Conservation (phyloP, 2,113 vertebrate species). For the Notarius quadriscutis region DNA sequence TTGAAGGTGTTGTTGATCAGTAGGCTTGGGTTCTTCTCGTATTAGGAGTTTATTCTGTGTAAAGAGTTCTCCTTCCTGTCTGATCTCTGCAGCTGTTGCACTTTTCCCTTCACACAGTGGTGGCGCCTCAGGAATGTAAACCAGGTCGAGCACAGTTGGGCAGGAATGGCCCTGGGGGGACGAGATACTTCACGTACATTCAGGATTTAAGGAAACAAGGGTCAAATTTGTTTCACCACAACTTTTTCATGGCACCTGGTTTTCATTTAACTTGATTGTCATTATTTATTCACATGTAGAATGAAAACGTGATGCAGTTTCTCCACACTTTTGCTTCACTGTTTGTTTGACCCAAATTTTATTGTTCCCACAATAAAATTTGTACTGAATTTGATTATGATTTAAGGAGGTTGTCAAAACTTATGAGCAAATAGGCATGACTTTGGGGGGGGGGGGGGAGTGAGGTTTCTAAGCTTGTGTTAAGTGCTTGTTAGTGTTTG, state of each 20-base stretch:
- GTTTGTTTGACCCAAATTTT: background rate
- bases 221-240: background rate
- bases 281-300: background rate
- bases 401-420: background rate
- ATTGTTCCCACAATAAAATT: background rate
- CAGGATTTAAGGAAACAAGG: background rate
- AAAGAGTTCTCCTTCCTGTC: background rate
- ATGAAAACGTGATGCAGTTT: background rate
- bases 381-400: background rate
- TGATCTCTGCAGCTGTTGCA: constrained; percentile 3
- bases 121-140: constrained; percentile 31
- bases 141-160: constrained; percentile 47
- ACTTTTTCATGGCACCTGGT: background rate
- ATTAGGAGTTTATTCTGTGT: constrained; percentile 19
- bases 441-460: background rate
- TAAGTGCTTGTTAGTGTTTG: constrained; percentile 5
- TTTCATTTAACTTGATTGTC: background rate
- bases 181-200: background rate
- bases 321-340: background rate
- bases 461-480: background rate
- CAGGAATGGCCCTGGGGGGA: background rate
- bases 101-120: background rate
- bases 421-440: background rate
- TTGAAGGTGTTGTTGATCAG: background rate
- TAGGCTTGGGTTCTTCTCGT: background rate